phyloP scores from a whole-genome alignment of 2,797 vertebrate genomes.

The Nannoperca australis region DNA sequence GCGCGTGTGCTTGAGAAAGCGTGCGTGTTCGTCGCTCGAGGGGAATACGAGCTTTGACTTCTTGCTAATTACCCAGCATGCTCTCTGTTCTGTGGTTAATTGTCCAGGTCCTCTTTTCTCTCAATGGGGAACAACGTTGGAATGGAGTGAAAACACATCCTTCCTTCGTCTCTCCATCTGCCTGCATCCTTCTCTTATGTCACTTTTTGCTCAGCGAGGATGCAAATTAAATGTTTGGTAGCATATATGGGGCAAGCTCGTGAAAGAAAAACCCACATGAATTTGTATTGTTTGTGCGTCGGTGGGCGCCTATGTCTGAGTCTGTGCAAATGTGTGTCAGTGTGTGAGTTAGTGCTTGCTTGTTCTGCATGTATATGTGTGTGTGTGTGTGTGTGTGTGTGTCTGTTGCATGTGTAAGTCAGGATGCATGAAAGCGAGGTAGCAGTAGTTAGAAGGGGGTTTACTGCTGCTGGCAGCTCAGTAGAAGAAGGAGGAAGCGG shows the following conservation, averaged over 20 bases:
- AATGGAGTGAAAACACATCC: constrained; percentile 67
- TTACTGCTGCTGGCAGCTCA: constrained; percentile 42
- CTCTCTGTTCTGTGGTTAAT: constrained; percentile 86
- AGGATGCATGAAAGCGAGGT: constrained; percentile 65
- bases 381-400: constrained; percentile 27
- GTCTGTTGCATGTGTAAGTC: constrained; percentile 42
- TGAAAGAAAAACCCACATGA: constrained; percentile 56
- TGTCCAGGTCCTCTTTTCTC: constrained; percentile 81
- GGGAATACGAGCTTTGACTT: constrained; percentile 82
- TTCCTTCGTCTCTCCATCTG: constrained; percentile 29
- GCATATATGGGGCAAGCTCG: constrained; percentile 45
- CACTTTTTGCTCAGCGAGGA: constrained; percentile 39
- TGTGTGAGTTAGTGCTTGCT: constrained; percentile 44
- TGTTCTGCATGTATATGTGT: constrained; percentile 7
- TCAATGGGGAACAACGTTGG: constrained; percentile 69
- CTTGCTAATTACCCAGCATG: constrained; percentile 85
- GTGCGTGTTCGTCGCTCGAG: constrained; percentile 58
- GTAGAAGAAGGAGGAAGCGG: constrained; percentile 10
- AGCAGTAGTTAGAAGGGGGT: constrained; percentile 40
- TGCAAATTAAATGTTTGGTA: constrained; percentile 72
- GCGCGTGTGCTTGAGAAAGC: constrained; percentile 22
- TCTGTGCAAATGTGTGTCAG: constrained; percentile 57
- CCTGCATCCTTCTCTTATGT: constrained; percentile 50
- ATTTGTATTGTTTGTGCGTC: constrained; percentile 52
- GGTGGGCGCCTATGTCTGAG: constrained; percentile 43